A percentile compares a stretch with the other conserved stretches of the same genome.
Conservation (phyloP, 2,113 vertebrate species). For the Dasyurus viverrinus region DNA sequence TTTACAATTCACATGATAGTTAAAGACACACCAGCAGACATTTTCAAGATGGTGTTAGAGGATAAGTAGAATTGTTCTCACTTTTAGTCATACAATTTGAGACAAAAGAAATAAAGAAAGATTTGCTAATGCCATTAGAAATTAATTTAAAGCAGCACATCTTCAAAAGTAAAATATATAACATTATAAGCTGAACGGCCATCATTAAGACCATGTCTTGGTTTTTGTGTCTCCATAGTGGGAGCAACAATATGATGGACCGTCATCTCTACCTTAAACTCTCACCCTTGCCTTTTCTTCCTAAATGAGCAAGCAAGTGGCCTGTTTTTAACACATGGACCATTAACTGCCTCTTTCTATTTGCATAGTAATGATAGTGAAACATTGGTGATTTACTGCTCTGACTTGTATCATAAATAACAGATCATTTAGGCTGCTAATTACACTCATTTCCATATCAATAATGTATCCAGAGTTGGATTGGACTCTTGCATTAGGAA, state of each 20-base stretch:
- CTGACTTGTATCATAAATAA: conserved; percentile 83
- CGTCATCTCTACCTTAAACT: conserved; percentile 70
- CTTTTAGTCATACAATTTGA: conserved; percentile 21
- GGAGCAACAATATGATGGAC: conserved; percentile 62
- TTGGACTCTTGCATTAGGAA: conserved; percentile 69
- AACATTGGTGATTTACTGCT: conserved; percentile 83
- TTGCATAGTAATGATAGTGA: conserved; percentile 85
- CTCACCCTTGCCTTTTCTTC: conserved; percentile 81
- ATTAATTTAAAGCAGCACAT: background rate
- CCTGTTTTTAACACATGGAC: conserved; percentile 83
- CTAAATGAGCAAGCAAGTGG: conserved; percentile 80
- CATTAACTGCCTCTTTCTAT: conserved; percentile 83
- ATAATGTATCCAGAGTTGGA: conserved; percentile 78
- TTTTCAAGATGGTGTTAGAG: background rate
- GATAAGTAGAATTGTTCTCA: background rate
- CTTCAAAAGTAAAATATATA: background rate
- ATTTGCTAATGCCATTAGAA: background rate
- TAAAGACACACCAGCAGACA: background rate
- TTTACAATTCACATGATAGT: conserved; percentile 10
- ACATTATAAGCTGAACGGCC: background rate
- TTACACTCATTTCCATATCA: conserved; percentile 86
- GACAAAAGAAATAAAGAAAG: background rate
- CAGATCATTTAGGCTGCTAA: conserved; percentile 86
- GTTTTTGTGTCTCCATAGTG: background rate
- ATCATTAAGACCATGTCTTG: conserved; percentile 1